A percentile compares a stretch with the other conserved stretches of the same genome.
Conservation (phyloP, 2,797 vertebrate genomes). For the Delichon dasypus region DNA sequence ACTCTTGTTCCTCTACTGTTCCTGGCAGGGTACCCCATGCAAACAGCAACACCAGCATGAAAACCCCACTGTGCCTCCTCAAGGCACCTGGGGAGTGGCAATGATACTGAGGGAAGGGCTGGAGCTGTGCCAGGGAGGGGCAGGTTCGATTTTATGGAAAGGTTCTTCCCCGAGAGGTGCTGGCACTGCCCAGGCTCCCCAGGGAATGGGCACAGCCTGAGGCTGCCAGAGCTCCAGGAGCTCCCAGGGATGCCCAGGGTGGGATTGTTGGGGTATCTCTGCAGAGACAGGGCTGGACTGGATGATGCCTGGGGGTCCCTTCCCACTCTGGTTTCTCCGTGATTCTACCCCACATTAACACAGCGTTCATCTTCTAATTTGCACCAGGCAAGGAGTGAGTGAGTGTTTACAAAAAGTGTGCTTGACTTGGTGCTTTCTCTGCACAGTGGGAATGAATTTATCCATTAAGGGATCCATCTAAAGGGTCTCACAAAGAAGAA, state of each 20-base stretch:
- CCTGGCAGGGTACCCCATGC: fast-evolving
- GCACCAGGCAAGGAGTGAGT: neutral
- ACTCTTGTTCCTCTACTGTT: neutral
- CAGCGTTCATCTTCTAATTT: neutral
- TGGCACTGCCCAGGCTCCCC: neutral
- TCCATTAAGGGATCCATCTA: neutral
- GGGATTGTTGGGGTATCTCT: neutral
- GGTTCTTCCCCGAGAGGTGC: neutral
- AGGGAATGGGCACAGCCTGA: neutral
- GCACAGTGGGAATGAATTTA: neutral
- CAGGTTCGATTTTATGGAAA: fast-evolving
- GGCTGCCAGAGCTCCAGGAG: neutral
- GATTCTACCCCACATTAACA: neutral
- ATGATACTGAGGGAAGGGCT: fast-evolving
- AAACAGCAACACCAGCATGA: neutral
- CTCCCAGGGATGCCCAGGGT: neutral
- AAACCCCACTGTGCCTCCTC: neutral
- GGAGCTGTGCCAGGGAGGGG: fast-evolving
- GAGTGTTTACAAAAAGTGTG: neutral
- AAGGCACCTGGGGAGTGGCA: neutral
- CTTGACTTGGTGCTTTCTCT: fast-evolving
- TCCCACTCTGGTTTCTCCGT: neutral
- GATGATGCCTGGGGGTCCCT: neutral
- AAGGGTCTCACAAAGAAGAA: neutral
- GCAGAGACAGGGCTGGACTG: fast-evolving